Conservation (phyloP, 1,140 invertebrate species). For the Colletes gigas region DNA sequence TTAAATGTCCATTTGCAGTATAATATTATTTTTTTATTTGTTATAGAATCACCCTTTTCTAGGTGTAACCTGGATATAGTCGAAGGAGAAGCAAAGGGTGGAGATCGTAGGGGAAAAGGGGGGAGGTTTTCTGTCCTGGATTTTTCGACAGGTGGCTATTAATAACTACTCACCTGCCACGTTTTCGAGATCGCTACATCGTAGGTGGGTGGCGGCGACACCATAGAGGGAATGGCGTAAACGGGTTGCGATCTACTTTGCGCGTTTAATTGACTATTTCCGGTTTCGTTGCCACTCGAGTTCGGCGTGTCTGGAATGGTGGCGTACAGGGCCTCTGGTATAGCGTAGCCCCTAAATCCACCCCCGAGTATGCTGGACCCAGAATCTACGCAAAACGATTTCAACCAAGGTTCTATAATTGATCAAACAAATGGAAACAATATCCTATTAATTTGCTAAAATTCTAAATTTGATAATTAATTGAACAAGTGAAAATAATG, state of each 20-base stretch:
- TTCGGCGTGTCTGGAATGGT: slow-evolving; percentile 69
- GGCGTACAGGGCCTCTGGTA: slow-evolving; percentile 74
- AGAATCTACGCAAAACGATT: slow-evolving; percentile 65
- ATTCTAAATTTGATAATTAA: no score
- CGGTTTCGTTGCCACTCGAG: slow-evolving; percentile 47
- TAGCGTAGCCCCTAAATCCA: slow-evolving; percentile 69
- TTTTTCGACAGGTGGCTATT: not conserved
- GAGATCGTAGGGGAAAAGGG: no score
- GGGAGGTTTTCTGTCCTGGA: not conserved
- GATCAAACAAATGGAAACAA: not conserved
- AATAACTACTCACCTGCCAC: slow-evolving; percentile 72
- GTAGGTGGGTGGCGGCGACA: slow-evolving; percentile 79
- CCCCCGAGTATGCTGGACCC: slow-evolving; percentile 71
- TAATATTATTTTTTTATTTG: no score
- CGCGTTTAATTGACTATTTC: slow-evolving; percentile 64
- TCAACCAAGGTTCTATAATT: not conserved
- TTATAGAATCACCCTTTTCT: no score
- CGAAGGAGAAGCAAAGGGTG: no score
- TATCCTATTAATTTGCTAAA: no score
- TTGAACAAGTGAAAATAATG: no score
- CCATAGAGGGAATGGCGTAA: slow-evolving; percentile 78
- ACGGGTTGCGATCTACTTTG: slow-evolving; percentile 70
- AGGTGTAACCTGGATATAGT: no score
- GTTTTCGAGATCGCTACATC: slow-evolving; percentile 77
- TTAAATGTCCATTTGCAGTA: no score